These are phyloP conservation scores for Pandemis corylana DNA, from an alignment of 2,888 invertebrate genomes.

Conservation along the genomic window DNA sequence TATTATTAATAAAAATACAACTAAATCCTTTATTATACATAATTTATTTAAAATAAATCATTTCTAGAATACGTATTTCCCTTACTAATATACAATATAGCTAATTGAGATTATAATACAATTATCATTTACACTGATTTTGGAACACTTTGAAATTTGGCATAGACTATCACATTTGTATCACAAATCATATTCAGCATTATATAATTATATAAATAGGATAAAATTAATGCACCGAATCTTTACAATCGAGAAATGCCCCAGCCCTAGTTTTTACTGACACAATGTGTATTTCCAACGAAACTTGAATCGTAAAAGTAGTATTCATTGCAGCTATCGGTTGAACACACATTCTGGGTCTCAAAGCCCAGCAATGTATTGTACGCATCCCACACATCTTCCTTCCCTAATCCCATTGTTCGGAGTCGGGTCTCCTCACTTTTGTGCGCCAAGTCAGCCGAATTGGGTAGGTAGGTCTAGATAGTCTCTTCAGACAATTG, in stretches of 20 bases:
- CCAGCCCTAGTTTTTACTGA: background rate
- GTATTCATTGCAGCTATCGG: too few species aligned
- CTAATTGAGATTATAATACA: conserved; percentile 12
- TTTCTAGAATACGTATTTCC: background rate
- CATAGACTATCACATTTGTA: conserved; percentile 30
- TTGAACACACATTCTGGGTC: too few species aligned
- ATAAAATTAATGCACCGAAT: background rate
- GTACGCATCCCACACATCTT: too few species aligned
- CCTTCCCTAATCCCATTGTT: too few species aligned
- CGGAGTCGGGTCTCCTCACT: too few species aligned
- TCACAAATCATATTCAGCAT: conserved; percentile 15
- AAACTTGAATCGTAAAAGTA: too few species aligned
- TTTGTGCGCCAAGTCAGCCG: too few species aligned
- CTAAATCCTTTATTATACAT: conserved; percentile 25
- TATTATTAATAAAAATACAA: background rate
- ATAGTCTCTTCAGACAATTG: too few species aligned
- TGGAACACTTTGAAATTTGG: conserved; percentile 18
- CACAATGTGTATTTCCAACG: too few species aligned
- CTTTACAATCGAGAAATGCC: background rate
- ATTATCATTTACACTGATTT: conserved; percentile 1
- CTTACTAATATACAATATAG: background rate
- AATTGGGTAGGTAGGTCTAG: too few species aligned
- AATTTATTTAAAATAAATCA: conserved; percentile 27
- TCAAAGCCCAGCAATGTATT: too few species aligned
- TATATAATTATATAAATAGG: background rate